A percentile compares a stretch with the other conserved stretches of the same genome.
These are phyloP conservation scores for Poeciliopsis infans DNA, from an alignment of 2,797 vertebrate genomes.

Conservation along the genomic window DNA sequence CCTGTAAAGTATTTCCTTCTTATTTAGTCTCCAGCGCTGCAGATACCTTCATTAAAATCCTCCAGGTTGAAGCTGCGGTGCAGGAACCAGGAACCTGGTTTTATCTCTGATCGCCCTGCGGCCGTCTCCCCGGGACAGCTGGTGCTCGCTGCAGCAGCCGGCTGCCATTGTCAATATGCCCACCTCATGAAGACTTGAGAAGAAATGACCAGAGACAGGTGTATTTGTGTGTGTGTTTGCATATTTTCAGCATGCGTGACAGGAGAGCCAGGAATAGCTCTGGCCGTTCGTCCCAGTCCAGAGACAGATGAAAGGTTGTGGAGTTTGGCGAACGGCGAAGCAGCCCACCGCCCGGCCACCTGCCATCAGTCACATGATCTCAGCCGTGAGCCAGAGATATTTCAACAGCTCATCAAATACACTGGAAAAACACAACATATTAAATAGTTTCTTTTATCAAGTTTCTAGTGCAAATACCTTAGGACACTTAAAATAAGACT, in stretches of 20 bases:
- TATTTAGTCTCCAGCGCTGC: slow-evolving; percentile 10
- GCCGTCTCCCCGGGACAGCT: slow-evolving; percentile 60
- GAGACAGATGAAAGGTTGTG: slow-evolving; percentile 60
- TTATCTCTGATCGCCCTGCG: slow-evolving; percentile 42
- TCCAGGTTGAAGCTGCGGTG: slow-evolving; percentile 23
- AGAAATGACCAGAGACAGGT: slow-evolving; percentile 53
- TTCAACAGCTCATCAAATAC: slow-evolving; percentile 12
- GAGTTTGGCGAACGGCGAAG: slow-evolving; percentile 38
- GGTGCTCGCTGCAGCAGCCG: slow-evolving; percentile 48
- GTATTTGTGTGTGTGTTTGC: slow-evolving; percentile 29
- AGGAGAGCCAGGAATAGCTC: slow-evolving; percentile 61
- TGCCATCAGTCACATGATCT: slow-evolving; percentile 48
- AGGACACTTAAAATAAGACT: too few species aligned
- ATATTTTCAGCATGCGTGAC: slow-evolving; percentile 37
- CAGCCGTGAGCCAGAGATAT: slow-evolving; percentile 6
- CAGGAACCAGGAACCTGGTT: slow-evolving; percentile 34
- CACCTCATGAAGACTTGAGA: slow-evolving; percentile 36
- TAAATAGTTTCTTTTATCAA: too few species aligned
- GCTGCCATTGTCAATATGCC: slow-evolving; percentile 65
- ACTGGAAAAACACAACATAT: too few species aligned
- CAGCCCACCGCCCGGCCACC: slow-evolving; percentile 42
- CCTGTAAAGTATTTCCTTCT: neutral
- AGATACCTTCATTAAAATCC: slow-evolving; percentile 17
- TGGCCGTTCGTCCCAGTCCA: slow-evolving; percentile 41
- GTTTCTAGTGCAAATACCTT: too few species aligned